phyloP scores from a whole-genome alignment of 2,797 vertebrate genomes.

The Halcyon chelicuti region DNA sequence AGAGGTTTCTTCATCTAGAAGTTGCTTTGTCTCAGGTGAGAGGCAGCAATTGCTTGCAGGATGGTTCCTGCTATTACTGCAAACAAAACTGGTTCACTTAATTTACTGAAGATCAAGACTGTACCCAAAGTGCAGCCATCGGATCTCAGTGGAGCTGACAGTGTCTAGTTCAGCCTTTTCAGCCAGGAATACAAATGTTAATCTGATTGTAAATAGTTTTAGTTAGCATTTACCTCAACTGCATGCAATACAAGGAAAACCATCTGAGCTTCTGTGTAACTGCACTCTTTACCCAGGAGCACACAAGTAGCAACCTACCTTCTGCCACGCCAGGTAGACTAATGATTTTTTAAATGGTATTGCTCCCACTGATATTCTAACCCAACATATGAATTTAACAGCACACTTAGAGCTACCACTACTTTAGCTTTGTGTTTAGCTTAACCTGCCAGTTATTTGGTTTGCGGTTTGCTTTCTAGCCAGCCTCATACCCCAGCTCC shows the following conservation, averaged over 20 bases:
- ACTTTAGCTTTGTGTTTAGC: background rate
- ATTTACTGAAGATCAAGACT: background rate
- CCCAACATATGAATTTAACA: background rate
- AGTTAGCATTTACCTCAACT: background rate
- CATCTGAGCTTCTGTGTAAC: background rate
- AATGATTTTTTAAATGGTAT: background rate
- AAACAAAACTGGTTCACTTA: background rate
- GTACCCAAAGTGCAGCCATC: background rate
- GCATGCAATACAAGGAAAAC: background rate
- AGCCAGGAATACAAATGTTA: background rate
- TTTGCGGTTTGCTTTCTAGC: background rate
- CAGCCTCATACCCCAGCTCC: background rate
- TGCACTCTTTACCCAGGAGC: background rate
- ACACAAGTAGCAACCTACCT: background rate
- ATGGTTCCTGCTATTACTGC: background rate
- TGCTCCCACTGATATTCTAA: background rate
- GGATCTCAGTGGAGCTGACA: background rate
- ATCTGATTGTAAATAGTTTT: accelerated
- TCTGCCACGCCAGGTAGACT: background rate
- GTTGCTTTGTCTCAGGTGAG: background rate
- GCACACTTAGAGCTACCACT: background rate
- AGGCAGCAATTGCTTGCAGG: background rate
- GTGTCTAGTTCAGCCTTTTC: background rate
- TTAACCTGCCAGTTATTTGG: background rate
- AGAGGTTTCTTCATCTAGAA: background rate